phyloP scores from a whole-genome alignment of 2,797 vertebrate genomes.

The Tenualosa thibaudeaui region DNA sequence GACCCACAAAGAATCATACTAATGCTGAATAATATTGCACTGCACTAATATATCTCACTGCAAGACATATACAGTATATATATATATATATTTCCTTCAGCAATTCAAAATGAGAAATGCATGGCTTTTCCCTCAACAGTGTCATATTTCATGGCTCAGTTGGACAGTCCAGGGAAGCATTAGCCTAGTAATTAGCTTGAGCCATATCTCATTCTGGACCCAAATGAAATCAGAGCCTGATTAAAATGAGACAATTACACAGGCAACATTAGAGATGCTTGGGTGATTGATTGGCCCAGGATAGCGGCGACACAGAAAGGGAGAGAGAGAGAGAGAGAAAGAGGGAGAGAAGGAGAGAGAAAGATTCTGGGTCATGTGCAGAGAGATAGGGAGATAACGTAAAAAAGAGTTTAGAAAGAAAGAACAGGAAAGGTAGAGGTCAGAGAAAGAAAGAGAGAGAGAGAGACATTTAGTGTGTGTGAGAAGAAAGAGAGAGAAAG shows the following conservation, averaged over 20 bases:
- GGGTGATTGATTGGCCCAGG: conserved; percentile 66
- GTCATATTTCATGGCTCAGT: conserved; percentile 71
- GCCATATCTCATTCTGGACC: conserved; percentile 70
- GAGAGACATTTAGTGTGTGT: not conserved
- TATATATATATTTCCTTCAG: not conserved
- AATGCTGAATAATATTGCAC: conserved; percentile 55
- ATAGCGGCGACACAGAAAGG: conserved; percentile 39
- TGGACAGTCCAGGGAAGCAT: conserved; percentile 69
- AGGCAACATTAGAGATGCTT: conserved; percentile 71
- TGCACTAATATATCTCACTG: conserved; percentile 56
- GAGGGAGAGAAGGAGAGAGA: not conserved
- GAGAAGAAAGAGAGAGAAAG: not conserved
- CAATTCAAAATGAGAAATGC: conserved; percentile 58
- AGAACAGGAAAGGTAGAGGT: too few relatives aligned
- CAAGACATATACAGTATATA: conserved; percentile 39
- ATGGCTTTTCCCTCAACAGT: conserved; percentile 61
- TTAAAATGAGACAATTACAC: conserved; percentile 76
- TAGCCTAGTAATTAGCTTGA: conserved; percentile 75
- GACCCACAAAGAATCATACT: not conserved
- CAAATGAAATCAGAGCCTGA: conserved; percentile 73
- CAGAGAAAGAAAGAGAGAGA: not conserved
- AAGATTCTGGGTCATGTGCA: not conserved
- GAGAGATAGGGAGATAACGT: not conserved
- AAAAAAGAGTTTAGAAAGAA: not conserved
- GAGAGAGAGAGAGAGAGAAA: not conserved